phyloP scores from a whole-genome alignment of 2,888 invertebrate genomes.

The Oegoconia quadripuncta region DNA sequence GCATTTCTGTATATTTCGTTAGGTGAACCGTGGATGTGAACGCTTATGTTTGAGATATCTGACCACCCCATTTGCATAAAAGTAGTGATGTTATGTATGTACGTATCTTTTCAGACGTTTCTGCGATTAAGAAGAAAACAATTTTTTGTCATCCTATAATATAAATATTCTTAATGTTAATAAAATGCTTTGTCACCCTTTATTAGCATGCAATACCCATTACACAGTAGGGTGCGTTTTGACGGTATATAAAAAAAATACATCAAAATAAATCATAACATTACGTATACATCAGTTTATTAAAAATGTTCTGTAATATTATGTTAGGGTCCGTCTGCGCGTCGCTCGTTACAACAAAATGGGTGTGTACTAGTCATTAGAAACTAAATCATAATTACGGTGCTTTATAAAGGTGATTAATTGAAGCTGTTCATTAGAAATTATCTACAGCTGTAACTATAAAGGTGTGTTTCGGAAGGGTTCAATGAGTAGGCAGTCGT shows the following conservation, averaged over 20 bases:
- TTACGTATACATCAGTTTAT: constrained; percentile 1
- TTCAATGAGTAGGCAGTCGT: too few relatives aligned
- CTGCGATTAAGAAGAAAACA: too few relatives aligned
- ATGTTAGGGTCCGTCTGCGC: constrained; percentile 14
- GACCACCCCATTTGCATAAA: too few relatives aligned
- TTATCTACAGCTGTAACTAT: background rate
- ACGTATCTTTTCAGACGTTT: too few relatives aligned
- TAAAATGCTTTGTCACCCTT: constrained; percentile 15
- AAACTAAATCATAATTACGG: constrained; percentile 7
- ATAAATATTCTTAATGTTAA: too few relatives aligned
- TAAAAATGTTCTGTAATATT: background rate
- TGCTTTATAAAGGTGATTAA: constrained; percentile 10
- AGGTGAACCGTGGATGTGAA: too few relatives aligned
- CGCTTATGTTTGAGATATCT: too few relatives aligned
- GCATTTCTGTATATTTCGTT: too few relatives aligned
- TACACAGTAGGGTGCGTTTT: constrained; percentile 15
- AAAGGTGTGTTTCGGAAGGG: constrained; percentile 1
- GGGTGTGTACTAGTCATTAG: constrained; percentile 19
- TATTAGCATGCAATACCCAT: constrained; percentile 7
- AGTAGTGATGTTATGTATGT: too few relatives aligned
- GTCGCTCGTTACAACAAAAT: constrained; percentile 21
- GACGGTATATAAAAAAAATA: constrained; percentile 7
- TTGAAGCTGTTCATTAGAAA: constrained; percentile 3
- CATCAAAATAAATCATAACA: constrained; percentile 11
- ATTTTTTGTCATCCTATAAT: too few relatives aligned